Evolutionary conservation across 1,140 invertebrate species (phyloP).

Genomic region (Drosophila kohkoa): DNA sequence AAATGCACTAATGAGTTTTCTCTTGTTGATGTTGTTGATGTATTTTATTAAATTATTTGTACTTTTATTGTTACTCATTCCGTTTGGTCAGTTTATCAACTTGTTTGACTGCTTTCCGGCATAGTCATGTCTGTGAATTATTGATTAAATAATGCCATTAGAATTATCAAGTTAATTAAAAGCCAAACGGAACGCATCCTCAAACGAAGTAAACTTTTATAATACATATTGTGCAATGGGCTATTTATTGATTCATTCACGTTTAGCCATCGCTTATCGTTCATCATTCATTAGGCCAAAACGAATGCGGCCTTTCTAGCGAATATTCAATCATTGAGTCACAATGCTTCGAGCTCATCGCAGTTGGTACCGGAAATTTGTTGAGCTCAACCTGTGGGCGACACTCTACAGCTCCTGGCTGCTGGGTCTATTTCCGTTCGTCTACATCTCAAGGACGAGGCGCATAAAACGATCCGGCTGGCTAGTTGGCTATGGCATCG

Average conservation of each 20-base stretch:
- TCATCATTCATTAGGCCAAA: conserved; percentile 5
- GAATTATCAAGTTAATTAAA: conserved; percentile 1
- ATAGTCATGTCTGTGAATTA: neutral
- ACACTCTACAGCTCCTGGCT: conserved; percentile 54
- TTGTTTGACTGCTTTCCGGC: neutral
- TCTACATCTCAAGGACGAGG: conserved; percentile 31
- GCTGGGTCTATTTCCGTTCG: conserved; percentile 59
- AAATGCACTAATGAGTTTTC: conserved; percentile 6
- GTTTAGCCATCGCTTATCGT: conserved; percentile 10
- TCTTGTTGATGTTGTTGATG: neutral
- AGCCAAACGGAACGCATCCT: neutral
- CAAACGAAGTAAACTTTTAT: no score
- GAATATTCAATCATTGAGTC: conserved; percentile 12
- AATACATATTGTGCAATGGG: neutral
- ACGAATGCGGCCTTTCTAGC: neutral
- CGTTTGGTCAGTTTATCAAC: neutral
- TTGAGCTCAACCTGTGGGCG: conserved; percentile 32
- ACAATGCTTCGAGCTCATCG: conserved; percentile 41
- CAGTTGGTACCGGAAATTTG: conserved; percentile 36
- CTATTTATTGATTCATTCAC: neutral
- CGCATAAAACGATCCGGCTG: conserved; percentile 48
- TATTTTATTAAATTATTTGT: neutral
- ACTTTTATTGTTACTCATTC: no score
- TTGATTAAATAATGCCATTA: neutral
- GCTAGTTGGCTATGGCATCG: conserved; percentile 58